These are phyloP conservation scores for Gallinago solitaria DNA, from an alignment of 2,797 vertebrate species.

Conservation along the genomic window DNA sequence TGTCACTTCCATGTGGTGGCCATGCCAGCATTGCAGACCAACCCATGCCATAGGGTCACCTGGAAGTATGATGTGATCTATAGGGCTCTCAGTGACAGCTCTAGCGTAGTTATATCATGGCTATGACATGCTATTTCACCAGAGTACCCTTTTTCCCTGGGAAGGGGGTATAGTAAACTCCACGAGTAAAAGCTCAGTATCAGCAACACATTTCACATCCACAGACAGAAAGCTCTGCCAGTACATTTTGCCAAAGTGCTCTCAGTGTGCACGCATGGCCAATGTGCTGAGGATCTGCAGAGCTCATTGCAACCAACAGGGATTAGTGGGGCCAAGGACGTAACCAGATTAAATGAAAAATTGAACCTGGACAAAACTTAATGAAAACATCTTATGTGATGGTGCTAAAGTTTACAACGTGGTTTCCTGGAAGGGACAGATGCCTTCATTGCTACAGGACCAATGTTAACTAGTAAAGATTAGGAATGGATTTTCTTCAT, in stretches of 20 bases:
- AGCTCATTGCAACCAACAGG: background rate
- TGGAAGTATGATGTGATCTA: background rate
- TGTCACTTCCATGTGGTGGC: background rate
- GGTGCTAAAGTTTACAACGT: background rate
- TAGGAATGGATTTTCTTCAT: background rate
- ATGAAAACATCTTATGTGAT: background rate
- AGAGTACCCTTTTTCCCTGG: background rate
- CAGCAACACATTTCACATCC: background rate
- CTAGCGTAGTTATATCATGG: accelerated
- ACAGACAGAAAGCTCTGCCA: background rate
- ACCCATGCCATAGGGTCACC: accelerated
- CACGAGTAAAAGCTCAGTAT: accelerated
- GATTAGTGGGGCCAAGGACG: background rate
- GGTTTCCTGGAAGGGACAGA: background rate
- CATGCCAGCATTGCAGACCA: background rate
- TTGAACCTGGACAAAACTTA: background rate
- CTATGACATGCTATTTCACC: background rate
- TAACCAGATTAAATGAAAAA: background rate
- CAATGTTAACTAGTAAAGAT: background rate
- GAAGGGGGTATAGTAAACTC: background rate
- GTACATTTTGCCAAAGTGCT: accelerated
- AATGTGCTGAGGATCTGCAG: accelerated
- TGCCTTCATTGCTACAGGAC: background rate
- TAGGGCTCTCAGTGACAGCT: background rate
- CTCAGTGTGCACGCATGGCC: accelerated